Evolutionary conservation across 2,888 invertebrate genomes (phyloP).

Genomic region (Parthenolecanium corni): DNA sequence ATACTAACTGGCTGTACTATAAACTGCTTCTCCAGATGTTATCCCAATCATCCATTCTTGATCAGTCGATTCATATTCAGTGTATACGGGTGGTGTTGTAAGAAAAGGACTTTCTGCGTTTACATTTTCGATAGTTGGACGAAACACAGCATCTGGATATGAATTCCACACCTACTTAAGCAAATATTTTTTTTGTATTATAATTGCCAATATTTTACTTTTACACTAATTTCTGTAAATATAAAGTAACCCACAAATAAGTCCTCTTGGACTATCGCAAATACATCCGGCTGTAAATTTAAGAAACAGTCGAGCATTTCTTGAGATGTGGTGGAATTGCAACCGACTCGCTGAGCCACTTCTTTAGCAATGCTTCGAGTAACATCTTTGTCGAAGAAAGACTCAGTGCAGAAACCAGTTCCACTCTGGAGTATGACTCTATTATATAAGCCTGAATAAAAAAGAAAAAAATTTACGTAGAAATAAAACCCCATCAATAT

Average conservation of each 20-base stretch:
- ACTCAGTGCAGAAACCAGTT: slow-evolving; percentile 50
- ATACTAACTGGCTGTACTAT: slow-evolving; percentile 50
- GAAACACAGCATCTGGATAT: slow-evolving; percentile 69
- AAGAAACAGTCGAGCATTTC: slow-evolving; percentile 11
- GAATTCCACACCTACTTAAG: slow-evolving; percentile 54
- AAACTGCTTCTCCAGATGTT: slow-evolving; percentile 59
- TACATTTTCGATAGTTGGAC: slow-evolving; percentile 60
- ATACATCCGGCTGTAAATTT: not conserved
- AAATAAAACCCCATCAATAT: no score
- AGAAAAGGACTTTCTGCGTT: slow-evolving; percentile 54
- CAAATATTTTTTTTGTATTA: not conserved
- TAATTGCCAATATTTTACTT: no score
- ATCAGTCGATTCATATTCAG: slow-evolving; percentile 35
- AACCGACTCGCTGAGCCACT: not conserved
- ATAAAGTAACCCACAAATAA: not conserved
- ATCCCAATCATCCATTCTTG: slow-evolving; percentile 64
- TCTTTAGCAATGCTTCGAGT: not conserved
- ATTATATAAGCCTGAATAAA: slow-evolving; percentile 41
- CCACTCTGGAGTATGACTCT: slow-evolving; percentile 60
- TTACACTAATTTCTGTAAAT: not conserved
- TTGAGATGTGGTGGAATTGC: slow-evolving; percentile 1
- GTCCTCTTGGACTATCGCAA: no score
- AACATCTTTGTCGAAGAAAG: slow-evolving; percentile 40
- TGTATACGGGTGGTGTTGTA: slow-evolving; percentile 45
- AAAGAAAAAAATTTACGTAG: no score